Percentiles rank a stretch among this genome's conserved stretches.
These are phyloP conservation scores for Drosophila pseudotalamancana DNA, from an alignment of 2,888 invertebrate species.

Conservation along the genomic window DNA sequence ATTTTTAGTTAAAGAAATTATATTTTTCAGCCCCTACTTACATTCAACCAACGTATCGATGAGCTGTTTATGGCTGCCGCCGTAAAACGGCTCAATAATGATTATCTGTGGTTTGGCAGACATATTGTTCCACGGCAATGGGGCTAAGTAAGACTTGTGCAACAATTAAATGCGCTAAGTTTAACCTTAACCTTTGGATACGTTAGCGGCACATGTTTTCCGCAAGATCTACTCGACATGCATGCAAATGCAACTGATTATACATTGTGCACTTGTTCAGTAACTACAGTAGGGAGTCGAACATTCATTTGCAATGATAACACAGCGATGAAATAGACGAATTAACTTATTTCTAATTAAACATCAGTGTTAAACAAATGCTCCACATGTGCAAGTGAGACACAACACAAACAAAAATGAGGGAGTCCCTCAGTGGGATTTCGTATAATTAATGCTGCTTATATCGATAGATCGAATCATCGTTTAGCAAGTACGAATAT, in stretches of 20 bases:
- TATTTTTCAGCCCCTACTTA: conserved; percentile 52
- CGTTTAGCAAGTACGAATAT: too few species aligned
- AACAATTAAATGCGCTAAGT: conserved; percentile 29
- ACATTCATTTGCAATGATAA: background rate
- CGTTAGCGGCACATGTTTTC: conserved; percentile 43
- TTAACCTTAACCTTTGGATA: conserved; percentile 46
- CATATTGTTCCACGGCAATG: conserved; percentile 41
- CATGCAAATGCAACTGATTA: background rate
- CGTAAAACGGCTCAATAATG: conserved; percentile 89
- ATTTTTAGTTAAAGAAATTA: background rate
- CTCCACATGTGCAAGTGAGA: conserved; percentile 38
- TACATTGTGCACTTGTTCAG: background rate
- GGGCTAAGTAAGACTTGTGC: conserved; percentile 19
- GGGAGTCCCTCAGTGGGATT: too few species aligned
- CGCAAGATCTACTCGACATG: conserved; percentile 1
- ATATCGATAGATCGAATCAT: conserved; percentile 15
- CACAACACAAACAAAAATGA: conserved; percentile 53
- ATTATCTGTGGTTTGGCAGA: conserved; percentile 83
- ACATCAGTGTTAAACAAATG: conserved; percentile 34
- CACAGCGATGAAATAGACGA: background rate
- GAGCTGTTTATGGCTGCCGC: conserved; percentile 89
- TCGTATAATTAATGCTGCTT: background rate
- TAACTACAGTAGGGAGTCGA: background rate
- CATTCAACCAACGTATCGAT: conserved; percentile 85
- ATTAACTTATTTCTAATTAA: conserved; percentile 11